phyloP scores from a whole-genome alignment of 2,888 invertebrate species.

The Cantharis rustica region DNA sequence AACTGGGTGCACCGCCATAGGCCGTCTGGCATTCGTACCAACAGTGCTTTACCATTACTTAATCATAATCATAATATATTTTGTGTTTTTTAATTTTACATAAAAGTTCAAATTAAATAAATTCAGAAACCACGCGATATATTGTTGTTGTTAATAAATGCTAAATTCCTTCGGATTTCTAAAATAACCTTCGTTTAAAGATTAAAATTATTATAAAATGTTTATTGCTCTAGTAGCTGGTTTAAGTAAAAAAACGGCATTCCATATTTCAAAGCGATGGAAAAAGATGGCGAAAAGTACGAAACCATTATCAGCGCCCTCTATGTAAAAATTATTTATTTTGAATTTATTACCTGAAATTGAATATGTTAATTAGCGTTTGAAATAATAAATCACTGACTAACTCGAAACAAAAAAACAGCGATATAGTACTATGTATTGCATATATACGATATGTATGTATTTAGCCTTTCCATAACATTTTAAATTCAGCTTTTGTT shows the following conservation, averaged over 20 bases:
- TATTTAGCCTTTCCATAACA: too few relatives aligned
- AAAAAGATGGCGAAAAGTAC: neutral
- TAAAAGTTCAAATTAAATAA: neutral
- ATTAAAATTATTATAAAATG: neutral
- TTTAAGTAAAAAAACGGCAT: neutral
- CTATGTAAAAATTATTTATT: too few relatives aligned
- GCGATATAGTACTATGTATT: too few relatives aligned
- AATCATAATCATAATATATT: conserved; percentile 11
- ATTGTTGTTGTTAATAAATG: neutral
- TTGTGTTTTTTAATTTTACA: neutral
- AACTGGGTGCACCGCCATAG: conserved; percentile 39
- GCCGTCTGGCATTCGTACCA: conserved; percentile 37
- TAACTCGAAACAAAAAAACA: neutral
- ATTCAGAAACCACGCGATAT: neutral
- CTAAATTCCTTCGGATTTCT: neutral
- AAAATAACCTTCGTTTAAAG: neutral
- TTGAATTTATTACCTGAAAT: neutral
- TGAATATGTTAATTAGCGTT: neutral
- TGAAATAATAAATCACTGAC: neutral
- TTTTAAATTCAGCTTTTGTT: neutral
- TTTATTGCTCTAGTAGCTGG: neutral
- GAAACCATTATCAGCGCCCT: neutral
- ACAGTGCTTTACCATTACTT: conserved; percentile 36
- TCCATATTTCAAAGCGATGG: neutral
- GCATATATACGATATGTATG: too few relatives aligned